phyloP scores from a whole-genome alignment of 2,888 invertebrate genomes.

The Prosapia bicincta region DNA sequence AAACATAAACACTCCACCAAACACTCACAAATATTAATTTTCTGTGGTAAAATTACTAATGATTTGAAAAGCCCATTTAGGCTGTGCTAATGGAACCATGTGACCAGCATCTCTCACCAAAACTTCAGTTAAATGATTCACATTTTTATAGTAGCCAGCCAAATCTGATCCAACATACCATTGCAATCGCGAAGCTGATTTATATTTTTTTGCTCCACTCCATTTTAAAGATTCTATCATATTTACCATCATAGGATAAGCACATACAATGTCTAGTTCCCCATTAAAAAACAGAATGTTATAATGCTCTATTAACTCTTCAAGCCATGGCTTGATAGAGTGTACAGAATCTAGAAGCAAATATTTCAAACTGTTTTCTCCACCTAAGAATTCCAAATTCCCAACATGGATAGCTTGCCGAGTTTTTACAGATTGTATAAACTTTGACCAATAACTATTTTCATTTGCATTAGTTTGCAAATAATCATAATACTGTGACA shows the following conservation, averaged over 20 bases:
- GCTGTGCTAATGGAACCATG: constrained; percentile 76
- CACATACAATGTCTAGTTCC: constrained; percentile 89
- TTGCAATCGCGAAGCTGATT: constrained; percentile 57
- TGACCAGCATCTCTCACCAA: constrained; percentile 76
- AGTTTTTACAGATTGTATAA: background rate
- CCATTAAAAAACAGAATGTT: constrained; percentile 81
- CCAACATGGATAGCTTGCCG: constrained; percentile 37
- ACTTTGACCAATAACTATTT: background rate
- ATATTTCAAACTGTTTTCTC: constrained; percentile 59
- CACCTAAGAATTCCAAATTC: constrained; percentile 5
- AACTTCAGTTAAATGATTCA: constrained; percentile 67
- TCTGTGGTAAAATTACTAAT: constrained; percentile 51
- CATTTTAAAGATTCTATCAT: constrained; percentile 53
- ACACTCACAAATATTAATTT: background rate
- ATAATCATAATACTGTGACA: background rate
- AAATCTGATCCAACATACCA: constrained; percentile 62
- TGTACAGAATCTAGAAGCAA: constrained; percentile 76
- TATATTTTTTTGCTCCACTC: constrained; percentile 56
- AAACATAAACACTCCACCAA: too few species aligned
- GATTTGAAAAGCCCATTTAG: constrained; percentile 69
- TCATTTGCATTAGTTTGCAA: background rate
- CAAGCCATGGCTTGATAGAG: constrained; percentile 68
- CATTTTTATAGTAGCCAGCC: constrained; percentile 71
- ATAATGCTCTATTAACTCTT: constrained; percentile 63
- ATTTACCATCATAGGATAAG: constrained; percentile 53